Evolutionary conservation across 2,113 vertebrate species (phyloP), one percentile per base, ranked within the genome.

Genomic region (Xiphophorus hellerii): DNA sequence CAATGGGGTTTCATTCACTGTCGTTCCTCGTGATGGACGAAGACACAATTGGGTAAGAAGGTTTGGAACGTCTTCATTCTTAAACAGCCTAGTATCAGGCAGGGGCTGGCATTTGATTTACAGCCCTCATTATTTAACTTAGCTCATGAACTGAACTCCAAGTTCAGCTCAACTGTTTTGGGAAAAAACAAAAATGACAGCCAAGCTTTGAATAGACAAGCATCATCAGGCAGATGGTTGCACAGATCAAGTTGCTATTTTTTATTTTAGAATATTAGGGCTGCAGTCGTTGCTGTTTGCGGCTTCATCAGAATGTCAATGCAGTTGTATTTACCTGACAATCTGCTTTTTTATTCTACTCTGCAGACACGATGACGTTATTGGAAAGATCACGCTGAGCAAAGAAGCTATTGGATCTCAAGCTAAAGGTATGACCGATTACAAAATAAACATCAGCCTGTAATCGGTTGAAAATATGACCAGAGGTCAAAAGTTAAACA

Each of bases 1-100:
- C 96, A 0, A 92, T 84, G 35, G 95, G 96, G 6, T 98, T 98
- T 92, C 95, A 91, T 80, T 93, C 90, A 0, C 94, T 99, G 60
- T 87, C 96, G 4, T 87, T 98, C 86, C 97, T 96, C 0, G 94
- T 99, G 83, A 96, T 99, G 94, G 97, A 98, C 12, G 95, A 99
- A 80, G 97, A 98, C 87, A 96, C 95, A 0, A 95, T 96, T 1
- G 95, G 96, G 96, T 97, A 93, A 78, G 39, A 37, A 44, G 4
- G 68, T 37, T 74, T 42, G 28, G 63, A 74, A 77, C 20, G 3
- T 71, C 25, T 79, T 71, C 20, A 77, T 48, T 71, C 62, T 78
- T 28, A 72, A 4, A 61, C 35, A n/a, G 78, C 65, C 62, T 70
- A 31, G 69, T 39, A 15, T 66, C 44, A 66, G 62, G 25, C 28